These are phyloP conservation scores for Lipotes vexillifer DNA, from an alignment of 2,113 vertebrate species.

Conservation along the genomic window DNA sequence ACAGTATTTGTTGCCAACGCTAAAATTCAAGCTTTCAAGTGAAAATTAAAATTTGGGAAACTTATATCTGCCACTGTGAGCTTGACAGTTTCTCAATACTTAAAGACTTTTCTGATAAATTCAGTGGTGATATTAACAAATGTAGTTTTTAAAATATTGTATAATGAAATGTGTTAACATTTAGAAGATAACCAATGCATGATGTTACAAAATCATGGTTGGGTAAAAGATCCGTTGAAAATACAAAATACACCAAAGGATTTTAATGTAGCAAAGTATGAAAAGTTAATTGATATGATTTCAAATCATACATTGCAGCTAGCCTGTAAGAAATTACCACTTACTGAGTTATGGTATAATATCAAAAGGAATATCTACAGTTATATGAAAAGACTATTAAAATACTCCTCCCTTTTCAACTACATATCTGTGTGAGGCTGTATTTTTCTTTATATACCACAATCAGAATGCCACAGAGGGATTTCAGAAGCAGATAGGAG, in stretches of 20 bases:
- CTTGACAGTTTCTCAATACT: conserved; percentile 38
- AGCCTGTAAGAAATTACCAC: conserved; percentile 12
- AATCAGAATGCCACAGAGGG: not conserved
- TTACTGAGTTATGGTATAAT: not conserved
- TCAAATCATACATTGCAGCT: not conserved
- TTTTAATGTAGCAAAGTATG: conserved; percentile 18
- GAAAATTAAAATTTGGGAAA: conserved; percentile 50
- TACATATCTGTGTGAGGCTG: not conserved
- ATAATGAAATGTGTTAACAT: conserved; percentile 50
- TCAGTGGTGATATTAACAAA: conserved; percentile 30
- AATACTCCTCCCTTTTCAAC: not conserved
- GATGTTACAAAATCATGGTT: not conserved
- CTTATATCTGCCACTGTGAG: not conserved
- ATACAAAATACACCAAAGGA: not conserved
- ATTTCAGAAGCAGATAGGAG: not conserved
- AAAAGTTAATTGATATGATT: conserved; percentile 31
- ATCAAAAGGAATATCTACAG: not conserved
- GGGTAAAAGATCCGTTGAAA: conserved; percentile 16
- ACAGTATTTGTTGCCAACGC: conserved; percentile 45
- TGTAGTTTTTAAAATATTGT: not conserved
- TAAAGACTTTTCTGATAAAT: conserved; percentile 6
- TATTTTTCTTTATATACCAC: not conserved
- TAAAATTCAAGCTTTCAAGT: conserved; percentile 30
- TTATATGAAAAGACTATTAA: not conserved
- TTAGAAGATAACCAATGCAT: not conserved